Conservation (phyloP, 1,140 invertebrate species). For the Plectrocnemia conspersa region DNA sequence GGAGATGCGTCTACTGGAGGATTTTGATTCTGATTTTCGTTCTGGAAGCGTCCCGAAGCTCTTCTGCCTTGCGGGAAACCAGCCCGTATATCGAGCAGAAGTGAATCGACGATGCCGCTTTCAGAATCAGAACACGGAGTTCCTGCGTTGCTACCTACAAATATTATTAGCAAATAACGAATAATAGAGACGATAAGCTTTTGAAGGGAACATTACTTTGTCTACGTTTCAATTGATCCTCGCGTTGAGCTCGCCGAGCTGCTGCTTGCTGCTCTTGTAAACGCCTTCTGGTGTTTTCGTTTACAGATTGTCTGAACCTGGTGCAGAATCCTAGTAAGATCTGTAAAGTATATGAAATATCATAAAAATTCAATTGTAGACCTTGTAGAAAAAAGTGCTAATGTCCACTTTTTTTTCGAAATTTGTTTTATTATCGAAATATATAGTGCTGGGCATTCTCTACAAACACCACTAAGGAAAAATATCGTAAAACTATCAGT, state of each 20-base stretch:
- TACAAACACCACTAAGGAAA: no score
- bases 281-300: constrained; percentile 75
- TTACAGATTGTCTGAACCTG: constrained; percentile 75
- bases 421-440: no score
- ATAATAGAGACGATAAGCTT: neutral
- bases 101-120: constrained; percentile 62
- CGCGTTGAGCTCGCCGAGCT: constrained; percentile 66
- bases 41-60: constrained; percentile 34
- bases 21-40: constrained; percentile 25
- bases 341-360: no score
- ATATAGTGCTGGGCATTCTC: no score
- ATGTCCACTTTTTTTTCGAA: no score
- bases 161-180: neutral
- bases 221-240: constrained; percentile 67
- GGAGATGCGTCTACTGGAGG: constrained; percentile 56
- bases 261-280: constrained; percentile 79
- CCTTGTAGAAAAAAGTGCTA: no score
- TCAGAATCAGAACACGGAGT: constrained; percentile 72
- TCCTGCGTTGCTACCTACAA: constrained; percentile 61
- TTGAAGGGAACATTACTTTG: constrained; percentile 49
- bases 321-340: constrained; percentile 71
- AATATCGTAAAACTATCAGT: no score
- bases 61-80: constrained; percentile 51
- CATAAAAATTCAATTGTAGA: no score
- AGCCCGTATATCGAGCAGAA: constrained; percentile 65